A percentile compares a stretch with the other conserved stretches of the same genome.
These are phyloP conservation scores for Theropithecus gelada DNA, from an alignment of 2,113 vertebrate genomes.

Conservation along the genomic window DNA sequence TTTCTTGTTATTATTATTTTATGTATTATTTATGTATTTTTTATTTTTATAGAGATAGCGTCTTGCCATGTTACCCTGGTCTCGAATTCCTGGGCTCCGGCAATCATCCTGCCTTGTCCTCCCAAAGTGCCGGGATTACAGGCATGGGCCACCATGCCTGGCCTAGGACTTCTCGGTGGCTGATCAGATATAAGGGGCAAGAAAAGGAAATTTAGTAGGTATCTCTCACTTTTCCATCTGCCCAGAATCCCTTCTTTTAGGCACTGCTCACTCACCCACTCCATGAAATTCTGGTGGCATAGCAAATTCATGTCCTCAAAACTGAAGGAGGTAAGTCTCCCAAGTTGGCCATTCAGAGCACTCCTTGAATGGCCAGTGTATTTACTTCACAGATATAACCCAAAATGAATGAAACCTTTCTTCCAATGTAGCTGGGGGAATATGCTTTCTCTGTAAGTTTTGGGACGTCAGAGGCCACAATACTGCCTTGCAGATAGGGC, in stretches of 20 bases:
- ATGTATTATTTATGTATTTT: no score
- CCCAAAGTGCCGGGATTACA: no score
- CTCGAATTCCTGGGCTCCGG: no score
- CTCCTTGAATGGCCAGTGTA: background rate
- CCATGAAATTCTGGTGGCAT: background rate
- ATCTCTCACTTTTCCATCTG: slow-evolving; percentile 11
- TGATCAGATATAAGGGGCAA: background rate
- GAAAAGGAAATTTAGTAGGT: slow-evolving; percentile 15
- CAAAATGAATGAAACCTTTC: background rate
- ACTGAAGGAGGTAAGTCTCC: background rate
- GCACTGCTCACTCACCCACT: background rate
- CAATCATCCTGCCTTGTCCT: no score
- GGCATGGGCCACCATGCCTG: no score
- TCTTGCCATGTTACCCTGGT: no score
- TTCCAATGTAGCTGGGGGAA: background rate
- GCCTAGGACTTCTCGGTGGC: background rate
- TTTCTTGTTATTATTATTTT: no score
- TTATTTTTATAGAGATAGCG: no score
- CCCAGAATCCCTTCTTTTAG: background rate
- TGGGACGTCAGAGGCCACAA: background rate
- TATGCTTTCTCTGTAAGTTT: background rate
- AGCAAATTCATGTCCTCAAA: background rate
- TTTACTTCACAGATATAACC: background rate
- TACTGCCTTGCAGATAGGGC: background rate
- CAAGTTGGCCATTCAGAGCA: background rate